Conservation (phyloP, 1,140 invertebrate species). For the Drosophila mojavensis region DNA sequence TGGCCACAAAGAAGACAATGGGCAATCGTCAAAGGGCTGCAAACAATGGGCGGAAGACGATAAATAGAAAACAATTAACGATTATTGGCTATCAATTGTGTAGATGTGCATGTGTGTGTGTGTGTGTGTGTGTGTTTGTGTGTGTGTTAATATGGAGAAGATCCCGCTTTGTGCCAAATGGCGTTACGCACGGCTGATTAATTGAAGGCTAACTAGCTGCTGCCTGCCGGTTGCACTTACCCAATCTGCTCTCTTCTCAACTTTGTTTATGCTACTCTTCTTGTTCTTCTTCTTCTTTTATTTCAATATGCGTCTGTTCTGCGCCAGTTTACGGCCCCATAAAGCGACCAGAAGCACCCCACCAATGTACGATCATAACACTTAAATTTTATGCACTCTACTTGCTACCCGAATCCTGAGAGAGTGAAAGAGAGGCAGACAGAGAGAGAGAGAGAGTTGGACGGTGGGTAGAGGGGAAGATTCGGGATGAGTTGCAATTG, state of each 20-base stretch:
- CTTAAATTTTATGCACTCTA: slow-evolving; percentile 76
- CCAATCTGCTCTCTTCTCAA: neutral
- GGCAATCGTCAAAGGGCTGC: slow-evolving; percentile 61
- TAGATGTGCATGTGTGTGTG: too few relatives aligned
- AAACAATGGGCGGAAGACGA: slow-evolving; percentile 30
- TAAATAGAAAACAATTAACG: slow-evolving; percentile 68
- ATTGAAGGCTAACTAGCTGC: slow-evolving; percentile 49
- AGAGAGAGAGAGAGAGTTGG: neutral
- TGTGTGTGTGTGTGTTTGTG: neutral
- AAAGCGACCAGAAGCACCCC: slow-evolving; percentile 44
- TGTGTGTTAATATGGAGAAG: neutral
- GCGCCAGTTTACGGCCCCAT: slow-evolving; percentile 69
- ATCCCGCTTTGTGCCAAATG: slow-evolving; percentile 72
- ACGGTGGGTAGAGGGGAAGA: neutral
- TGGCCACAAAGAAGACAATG: slow-evolving; percentile 52
- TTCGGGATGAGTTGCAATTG: neutral
- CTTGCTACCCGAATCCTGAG: slow-evolving; percentile 14
- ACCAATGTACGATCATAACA: slow-evolving; percentile 66
- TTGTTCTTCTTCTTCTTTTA: neutral
- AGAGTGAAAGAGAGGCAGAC: neutral
- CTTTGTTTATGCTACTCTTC: neutral
- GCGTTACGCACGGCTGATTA: slow-evolving; percentile 74
- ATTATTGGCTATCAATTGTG: slow-evolving; percentile 72
- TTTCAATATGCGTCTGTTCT: slow-evolving; percentile 48
- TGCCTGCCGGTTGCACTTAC: slow-evolving; percentile 1